phyloP scores from a whole-genome alignment of 2,888 invertebrate genomes.

The Cataglyphis livida region DNA sequence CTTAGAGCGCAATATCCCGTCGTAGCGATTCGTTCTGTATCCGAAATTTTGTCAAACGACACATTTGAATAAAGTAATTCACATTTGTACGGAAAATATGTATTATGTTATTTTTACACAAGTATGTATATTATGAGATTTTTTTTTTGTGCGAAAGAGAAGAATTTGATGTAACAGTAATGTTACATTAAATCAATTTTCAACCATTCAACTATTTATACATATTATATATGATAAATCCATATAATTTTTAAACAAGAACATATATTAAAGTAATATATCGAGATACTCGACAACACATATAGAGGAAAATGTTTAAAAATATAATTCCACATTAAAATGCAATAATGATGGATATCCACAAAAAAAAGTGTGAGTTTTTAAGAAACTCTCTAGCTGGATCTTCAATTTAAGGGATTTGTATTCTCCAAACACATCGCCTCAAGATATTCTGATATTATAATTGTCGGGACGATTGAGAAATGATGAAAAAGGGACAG shows the following conservation, averaged over 20 bases:
- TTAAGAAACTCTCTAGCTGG: neutral
- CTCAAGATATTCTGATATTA: constrained; percentile 37
- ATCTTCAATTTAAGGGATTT: constrained; percentile 4
- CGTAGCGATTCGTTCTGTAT: constrained; percentile 59
- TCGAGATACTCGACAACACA: neutral
- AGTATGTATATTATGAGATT: neutral
- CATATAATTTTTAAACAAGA: neutral
- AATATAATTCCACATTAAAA: neutral
- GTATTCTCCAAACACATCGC: constrained; percentile 15
- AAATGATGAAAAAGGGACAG: constrained; percentile 17
- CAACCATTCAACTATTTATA: neutral
- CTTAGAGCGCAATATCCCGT: constrained; percentile 50
- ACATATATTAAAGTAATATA: neutral
- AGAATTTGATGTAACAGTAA: neutral
- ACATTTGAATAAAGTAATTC: constrained; percentile 74
- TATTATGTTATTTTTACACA: constrained; percentile 37
- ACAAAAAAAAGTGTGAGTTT: constrained; percentile 1
- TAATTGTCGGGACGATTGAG: constrained; percentile 14
- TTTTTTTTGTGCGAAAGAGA: neutral
- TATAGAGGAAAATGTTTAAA: constrained; percentile 19
- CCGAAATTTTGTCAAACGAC: constrained; percentile 61
- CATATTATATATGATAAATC: neutral
- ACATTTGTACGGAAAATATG: constrained; percentile 69
- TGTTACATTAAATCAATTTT: neutral
- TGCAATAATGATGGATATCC: neutral